Base-by-base conservation (phyloP, 2,797 vertebrate species). In the Kryptolebias ocellatus region DNA sequence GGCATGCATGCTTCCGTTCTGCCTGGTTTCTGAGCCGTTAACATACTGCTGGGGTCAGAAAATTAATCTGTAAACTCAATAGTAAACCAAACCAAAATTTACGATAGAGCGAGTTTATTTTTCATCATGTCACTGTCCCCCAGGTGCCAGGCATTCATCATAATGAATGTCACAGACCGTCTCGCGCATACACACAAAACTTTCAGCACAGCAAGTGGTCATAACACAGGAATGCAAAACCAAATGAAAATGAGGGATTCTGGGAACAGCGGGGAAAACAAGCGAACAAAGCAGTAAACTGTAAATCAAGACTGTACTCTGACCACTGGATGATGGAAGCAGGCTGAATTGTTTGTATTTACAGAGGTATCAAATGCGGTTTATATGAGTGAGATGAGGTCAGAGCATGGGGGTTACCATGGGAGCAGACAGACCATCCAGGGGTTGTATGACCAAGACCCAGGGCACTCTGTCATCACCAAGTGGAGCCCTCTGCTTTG, bases 401-500 rank as follows among this genome's bases (percentile, higher is more conserved):
- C 70, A 74, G 69, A 58, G 50, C 54, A 29, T 0, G 4, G 50
- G 28, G 27, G 87, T 88, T 86, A 53, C 87, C 87, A 89, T 92
- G 83, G 84, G 70, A 92, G 81, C 87, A 85, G 87, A 92, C 83
- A 47, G 82, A 83, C 74, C 80, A 81, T 83, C 74, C 53, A 8
- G 76, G 70, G 72, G 78, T 85, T 61, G 54, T 61, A 73, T 74
- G 75, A 84, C 58, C 47, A 76, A 68, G 78, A 69, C 85, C 83
- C 14, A 10, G 68, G 53, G 77, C 64, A 70, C 58, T 76, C 87
- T 89, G 87, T 91, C 90, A 91, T 87, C 86, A 69, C 81, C 51
- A 50, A 70, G 80, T 72, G 45, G 67, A 72, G 74, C 64, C 69
- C 70, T 78, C 70, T 81, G 83, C 87, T 92, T 87, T 86, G 78